Evolutionary conservation across 1,140 invertebrate species (phyloP).

Genomic region (Achatina immaculata): DNA sequence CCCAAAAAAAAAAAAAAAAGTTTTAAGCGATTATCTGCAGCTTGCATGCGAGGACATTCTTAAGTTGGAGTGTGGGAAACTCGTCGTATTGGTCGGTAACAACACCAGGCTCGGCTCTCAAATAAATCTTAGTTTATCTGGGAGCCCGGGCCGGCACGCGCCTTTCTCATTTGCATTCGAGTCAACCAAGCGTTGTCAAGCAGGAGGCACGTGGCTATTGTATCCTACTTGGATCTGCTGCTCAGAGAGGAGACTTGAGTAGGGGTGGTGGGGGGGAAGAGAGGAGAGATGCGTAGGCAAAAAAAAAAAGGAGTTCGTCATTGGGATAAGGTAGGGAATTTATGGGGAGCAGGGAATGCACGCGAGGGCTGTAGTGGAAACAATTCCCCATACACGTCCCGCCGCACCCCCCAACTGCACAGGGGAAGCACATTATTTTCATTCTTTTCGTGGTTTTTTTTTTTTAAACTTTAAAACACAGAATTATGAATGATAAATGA

Average conservation of each 20-base stretch:
- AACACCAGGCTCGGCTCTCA: conserved; percentile 6
- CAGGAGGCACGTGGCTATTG: conserved; percentile 22
- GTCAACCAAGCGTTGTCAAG: conserved; percentile 23
- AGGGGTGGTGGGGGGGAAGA: background rate
- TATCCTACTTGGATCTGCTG: background rate
- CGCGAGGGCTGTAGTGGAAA: background rate
- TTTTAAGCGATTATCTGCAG: background rate
- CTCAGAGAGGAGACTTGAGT: background rate
- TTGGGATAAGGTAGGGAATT: background rate
- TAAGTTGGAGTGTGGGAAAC: background rate
- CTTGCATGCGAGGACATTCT: background rate
- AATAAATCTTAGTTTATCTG: conserved; percentile 24
- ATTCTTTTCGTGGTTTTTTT: too few relatives aligned
- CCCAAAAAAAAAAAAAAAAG: too few relatives aligned
- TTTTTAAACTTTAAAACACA: too few relatives aligned
- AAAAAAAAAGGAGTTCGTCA: too few relatives aligned
- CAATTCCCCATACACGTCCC: too few relatives aligned
- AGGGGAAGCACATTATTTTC: too few relatives aligned
- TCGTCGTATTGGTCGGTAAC: background rate
- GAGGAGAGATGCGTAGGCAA: too few relatives aligned
- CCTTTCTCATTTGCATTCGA: conserved; percentile 21
- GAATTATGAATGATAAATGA: too few relatives aligned
- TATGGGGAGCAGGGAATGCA: background rate
- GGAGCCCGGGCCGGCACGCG: background rate
- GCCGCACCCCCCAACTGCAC: too few relatives aligned